phyloP scores from a whole-genome alignment of 2,888 invertebrate genomes.

The Drosophila prolongata region DNA sequence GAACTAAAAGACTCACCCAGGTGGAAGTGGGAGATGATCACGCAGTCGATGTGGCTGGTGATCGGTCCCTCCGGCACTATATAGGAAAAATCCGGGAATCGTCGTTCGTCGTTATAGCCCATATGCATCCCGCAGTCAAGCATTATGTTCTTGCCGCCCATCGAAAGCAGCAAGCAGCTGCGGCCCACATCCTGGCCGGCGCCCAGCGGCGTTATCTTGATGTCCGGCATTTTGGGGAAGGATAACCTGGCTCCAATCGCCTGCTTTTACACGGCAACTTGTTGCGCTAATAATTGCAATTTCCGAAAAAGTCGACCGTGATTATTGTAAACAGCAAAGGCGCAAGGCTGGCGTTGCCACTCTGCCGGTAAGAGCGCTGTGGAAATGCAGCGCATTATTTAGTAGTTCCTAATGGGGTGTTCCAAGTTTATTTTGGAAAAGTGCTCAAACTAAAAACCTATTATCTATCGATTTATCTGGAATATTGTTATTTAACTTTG shows the following conservation, averaged over 20 bases:
- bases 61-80: slow-evolving; percentile 95
- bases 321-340: slow-evolving; percentile 43
- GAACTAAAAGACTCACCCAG: slow-evolving; percentile 84
- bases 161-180: slow-evolving; percentile 97
- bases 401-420: slow-evolving; percentile 1
- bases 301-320: slow-evolving; percentile 29
- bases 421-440: background rate
- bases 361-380: background rate
- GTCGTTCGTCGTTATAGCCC: slow-evolving; percentile 98
- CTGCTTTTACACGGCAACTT: slow-evolving; percentile 8
- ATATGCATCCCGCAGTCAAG: slow-evolving; percentile 99
- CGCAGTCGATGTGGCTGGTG: slow-evolving; percentile 98
- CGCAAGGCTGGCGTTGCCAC: slow-evolving; percentile 28
- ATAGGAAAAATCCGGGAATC: slow-evolving; percentile 99
- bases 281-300: slow-evolving; percentile 12
- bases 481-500: no score
- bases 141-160: slow-evolving; percentile 99
- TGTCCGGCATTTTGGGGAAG: slow-evolving; percentile 89
- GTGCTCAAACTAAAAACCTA: no score
- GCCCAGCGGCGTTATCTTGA: slow-evolving; percentile 94
- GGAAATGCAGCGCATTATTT: background rate
- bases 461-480: no score
- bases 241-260: slow-evolving; percentile 4
- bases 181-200: slow-evolving; percentile 99
- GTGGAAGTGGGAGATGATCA: slow-evolving; percentile 99